These are phyloP conservation scores for Yponomeuta malinellus DNA, from an alignment of 2,888 invertebrate genomes.

Conservation along the genomic window DNA sequence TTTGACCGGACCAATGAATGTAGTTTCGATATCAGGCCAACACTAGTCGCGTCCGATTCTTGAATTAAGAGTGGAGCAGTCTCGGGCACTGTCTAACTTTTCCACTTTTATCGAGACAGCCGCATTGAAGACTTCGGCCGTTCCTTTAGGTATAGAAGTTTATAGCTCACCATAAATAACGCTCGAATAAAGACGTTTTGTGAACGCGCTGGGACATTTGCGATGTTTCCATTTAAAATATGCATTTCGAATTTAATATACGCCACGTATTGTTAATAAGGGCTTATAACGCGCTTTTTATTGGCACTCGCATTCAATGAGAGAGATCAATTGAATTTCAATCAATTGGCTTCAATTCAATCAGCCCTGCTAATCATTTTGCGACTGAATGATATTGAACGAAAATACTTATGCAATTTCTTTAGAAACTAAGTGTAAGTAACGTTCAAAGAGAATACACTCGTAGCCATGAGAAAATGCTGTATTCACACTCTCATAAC, in stretches of 20 bases:
- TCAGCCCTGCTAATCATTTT: not conserved
- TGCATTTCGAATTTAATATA: conserved; percentile 47
- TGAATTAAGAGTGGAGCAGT: conserved; percentile 45
- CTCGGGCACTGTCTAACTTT: conserved; percentile 52
- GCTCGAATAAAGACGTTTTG: conserved; percentile 67
- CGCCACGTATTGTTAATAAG: conserved; percentile 47
- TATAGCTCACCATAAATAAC: conserved; percentile 62
- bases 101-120: conserved; percentile 38
- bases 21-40: conserved; percentile 21
- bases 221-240: conserved; percentile 66
- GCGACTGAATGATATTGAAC: not conserved
- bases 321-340: conserved; percentile 8
- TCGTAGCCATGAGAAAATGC: not conserved
- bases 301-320: not conserved
- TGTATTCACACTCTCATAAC: not conserved
- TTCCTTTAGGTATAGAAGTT: conserved; percentile 56
- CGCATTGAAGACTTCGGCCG: conserved; percentile 28
- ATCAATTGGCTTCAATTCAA: not conserved
- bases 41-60: conserved; percentile 40
- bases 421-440: not conserved
- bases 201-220: conserved; percentile 45
- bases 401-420: not conserved
- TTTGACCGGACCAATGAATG: too few species aligned
- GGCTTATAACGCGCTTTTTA: conserved; percentile 52
- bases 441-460: not conserved